A percentile compares a stretch with the other conserved stretches of the same genome.
Conservation (phyloP, 1,140 invertebrate species). For the Harpegnathos saltator region DNA sequence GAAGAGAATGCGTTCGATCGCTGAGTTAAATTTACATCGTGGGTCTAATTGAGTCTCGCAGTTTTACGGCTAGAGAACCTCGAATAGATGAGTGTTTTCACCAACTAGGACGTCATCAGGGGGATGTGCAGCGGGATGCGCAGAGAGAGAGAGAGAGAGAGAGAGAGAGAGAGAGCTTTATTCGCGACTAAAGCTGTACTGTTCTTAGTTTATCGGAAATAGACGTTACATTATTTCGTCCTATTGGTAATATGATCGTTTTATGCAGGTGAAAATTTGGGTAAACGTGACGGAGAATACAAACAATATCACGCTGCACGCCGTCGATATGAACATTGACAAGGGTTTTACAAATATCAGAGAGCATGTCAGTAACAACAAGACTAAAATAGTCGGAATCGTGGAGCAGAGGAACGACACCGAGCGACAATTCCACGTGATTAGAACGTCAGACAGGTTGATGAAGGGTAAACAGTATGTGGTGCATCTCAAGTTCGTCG, state of each 20-base stretch:
- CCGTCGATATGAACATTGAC: conserved; percentile 89
- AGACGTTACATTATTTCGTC: background rate
- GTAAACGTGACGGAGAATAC: conserved; percentile 89
- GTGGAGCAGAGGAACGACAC: conserved; percentile 87
- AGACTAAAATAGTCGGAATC: conserved; percentile 78
- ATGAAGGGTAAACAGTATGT: conserved; percentile 88
- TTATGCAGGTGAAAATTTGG: conserved; percentile 85
- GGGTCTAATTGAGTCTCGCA: too few relatives aligned
- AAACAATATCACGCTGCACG: conserved; percentile 92
- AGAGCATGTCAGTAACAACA: conserved; percentile 76
- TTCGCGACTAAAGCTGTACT: background rate
- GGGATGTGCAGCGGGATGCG: too few relatives aligned
- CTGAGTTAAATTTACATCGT: too few relatives aligned
- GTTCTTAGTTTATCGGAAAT: background rate
- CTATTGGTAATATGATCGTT: background rate
- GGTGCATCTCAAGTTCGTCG: conserved; percentile 90
- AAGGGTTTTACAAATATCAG: conserved; percentile 85
- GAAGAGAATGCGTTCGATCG: background rate
- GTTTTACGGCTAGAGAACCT: too few relatives aligned
- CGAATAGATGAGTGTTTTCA: too few relatives aligned
- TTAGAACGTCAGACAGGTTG: conserved; percentile 88
- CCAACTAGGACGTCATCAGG: too few relatives aligned
- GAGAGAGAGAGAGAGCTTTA: background rate
- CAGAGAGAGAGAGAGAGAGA: too few relatives aligned
- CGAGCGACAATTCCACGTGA: conserved; percentile 91